Percentiles rank a stretch among this genome's conserved stretches.
These are phyloP conservation scores for Erebia epiphron DNA, from an alignment of 2,888 invertebrate genomes.

Conservation along the genomic window DNA sequence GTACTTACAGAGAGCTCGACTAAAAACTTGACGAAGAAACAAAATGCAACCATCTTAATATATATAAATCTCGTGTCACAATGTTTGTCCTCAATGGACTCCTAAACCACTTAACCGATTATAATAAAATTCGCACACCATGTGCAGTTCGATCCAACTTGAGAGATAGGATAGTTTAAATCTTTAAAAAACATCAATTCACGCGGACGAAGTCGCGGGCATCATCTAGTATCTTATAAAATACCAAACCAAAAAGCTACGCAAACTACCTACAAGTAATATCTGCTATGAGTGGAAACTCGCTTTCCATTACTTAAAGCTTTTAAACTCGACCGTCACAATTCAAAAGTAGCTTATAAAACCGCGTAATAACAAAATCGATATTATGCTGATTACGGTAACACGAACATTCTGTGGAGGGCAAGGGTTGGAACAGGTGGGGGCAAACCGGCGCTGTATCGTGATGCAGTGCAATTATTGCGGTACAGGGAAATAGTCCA, in stretches of 20 bases:
- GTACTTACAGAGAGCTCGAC: too few relatives aligned
- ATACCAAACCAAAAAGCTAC: constrained; percentile 10
- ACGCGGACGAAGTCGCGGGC: too few relatives aligned
- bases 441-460: constrained; percentile 53
- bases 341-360: constrained; percentile 43
- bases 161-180: too few relatives aligned
- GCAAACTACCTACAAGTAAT: too few relatives aligned
- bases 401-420: constrained; percentile 43
- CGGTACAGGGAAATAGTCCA: constrained; percentile 68
- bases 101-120: too few relatives aligned
- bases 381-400: constrained; percentile 50
- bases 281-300: background rate
- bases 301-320: constrained; percentile 24
- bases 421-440: constrained; percentile 46
- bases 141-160: too few relatives aligned
- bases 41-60: too few relatives aligned
- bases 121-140: too few relatives aligned
- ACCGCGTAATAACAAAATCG: constrained; percentile 49
- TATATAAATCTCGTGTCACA: too few relatives aligned
- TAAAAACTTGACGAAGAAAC: background rate
- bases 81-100: too few relatives aligned
- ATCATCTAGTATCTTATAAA: too few relatives aligned
- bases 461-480: constrained; percentile 77
- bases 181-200: too few relatives aligned
- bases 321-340: constrained; percentile 19